Percentiles rank a stretch among this genome's conserved stretches.
phyloP scores from a whole-genome alignment of 2,797 vertebrate species.

The Arnoldichthys spilopterus region DNA sequence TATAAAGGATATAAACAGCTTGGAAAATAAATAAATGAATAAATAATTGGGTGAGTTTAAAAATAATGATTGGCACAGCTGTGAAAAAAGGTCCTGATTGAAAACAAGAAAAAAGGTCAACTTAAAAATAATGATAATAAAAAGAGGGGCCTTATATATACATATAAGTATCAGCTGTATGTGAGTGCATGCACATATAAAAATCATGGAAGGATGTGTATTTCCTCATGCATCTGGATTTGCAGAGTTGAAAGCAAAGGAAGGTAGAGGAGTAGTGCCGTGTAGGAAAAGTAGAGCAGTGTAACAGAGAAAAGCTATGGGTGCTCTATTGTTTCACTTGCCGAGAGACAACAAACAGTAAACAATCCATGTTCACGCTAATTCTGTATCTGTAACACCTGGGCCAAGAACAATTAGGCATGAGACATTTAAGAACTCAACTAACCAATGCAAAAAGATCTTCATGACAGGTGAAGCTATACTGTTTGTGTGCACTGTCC shows the following conservation, averaged over 20 bases:
- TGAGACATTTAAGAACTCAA: not conserved
- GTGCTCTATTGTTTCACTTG: constrained; percentile 39
- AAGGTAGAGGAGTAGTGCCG: constrained; percentile 53
- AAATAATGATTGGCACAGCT: too few species aligned
- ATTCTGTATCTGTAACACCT: not conserved
- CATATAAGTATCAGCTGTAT: too few species aligned
- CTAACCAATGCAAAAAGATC: not conserved
- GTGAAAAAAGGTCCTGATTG: too few species aligned
- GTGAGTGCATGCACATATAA: not conserved
- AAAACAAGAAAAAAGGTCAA: too few species aligned
- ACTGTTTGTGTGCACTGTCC: too few species aligned
- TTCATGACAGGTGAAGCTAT: too few species aligned
- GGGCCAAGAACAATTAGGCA: not conserved
- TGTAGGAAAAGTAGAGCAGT: constrained; percentile 54
- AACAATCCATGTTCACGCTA: constrained; percentile 20
- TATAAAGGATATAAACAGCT: too few species aligned
- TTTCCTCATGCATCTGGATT: constrained; percentile 43
- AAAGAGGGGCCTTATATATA: too few species aligned
- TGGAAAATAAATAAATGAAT: too few species aligned
- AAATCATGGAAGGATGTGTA: constrained; percentile 15
- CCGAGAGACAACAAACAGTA: constrained; percentile 41
- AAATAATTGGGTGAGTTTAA: too few species aligned
- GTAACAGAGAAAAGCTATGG: constrained; percentile 47
- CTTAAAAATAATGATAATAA: too few species aligned
- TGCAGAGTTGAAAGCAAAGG: constrained; percentile 48